Percentiles rank a stretch among this genome's conserved stretches.
Evolutionary conservation across 2,888 invertebrate genomes (phyloP).

Genomic region (Tachina fera): DNA sequence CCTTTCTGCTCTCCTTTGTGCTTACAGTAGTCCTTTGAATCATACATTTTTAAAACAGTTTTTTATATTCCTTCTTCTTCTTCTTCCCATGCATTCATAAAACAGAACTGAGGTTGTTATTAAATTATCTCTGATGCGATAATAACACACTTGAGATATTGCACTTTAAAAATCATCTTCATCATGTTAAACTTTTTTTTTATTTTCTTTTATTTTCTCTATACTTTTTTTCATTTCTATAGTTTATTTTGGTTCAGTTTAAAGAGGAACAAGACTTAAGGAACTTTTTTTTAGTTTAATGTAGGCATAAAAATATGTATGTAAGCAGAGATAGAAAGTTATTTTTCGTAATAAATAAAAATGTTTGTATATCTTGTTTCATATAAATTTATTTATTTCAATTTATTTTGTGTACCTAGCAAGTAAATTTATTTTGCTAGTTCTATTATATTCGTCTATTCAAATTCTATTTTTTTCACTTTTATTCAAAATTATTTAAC

Average conservation of each 20-base stretch:
- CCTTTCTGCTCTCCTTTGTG: not conserved
- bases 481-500: slow-evolving; percentile 73
- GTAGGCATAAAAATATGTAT: not conserved
- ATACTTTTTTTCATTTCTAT: not conserved
- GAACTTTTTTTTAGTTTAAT: slow-evolving; percentile 29
- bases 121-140: slow-evolving; percentile 81
- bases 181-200: slow-evolving; percentile 45
- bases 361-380: not conserved
- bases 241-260: slow-evolving; percentile 25
- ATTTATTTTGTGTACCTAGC: slow-evolving; percentile 39
- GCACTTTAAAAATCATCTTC: slow-evolving; percentile 68
- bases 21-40: slow-evolving; percentile 31
- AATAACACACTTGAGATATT: slow-evolving; percentile 78
- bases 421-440: slow-evolving; percentile 34
- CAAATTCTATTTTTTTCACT: slow-evolving; percentile 30
- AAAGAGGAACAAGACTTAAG: slow-evolving; percentile 40
- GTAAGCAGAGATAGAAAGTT: not conserved
- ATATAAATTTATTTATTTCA: slow-evolving; percentile 42
- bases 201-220: slow-evolving; percentile 38
- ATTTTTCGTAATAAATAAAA: not conserved
- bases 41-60: slow-evolving; percentile 13
- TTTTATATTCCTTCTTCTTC: slow-evolving; percentile 22
- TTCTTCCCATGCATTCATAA: slow-evolving; percentile 17
- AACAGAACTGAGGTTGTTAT: slow-evolving; percentile 75
- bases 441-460: slow-evolving; percentile 4